These are phyloP conservation scores for Tachina lurida DNA, from an alignment of 2,888 invertebrate genomes.

Conservation along the genomic window DNA sequence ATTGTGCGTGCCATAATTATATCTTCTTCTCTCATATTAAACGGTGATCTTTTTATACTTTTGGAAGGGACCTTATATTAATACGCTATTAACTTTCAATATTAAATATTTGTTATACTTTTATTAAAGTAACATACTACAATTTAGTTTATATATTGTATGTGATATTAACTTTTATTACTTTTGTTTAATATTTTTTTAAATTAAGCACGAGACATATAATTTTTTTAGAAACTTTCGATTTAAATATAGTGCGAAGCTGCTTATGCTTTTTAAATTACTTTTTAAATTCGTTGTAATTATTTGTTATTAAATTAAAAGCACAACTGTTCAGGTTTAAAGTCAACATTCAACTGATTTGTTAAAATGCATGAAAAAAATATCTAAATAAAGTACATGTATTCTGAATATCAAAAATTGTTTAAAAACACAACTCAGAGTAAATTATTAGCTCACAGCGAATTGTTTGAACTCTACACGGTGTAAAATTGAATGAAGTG, in stretches of 20 bases:
- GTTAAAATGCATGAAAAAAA: constrained; percentile 68
- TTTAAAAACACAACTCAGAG: constrained; percentile 26
- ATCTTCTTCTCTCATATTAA: constrained; percentile 88
- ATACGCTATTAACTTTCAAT: not conserved
- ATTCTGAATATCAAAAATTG: constrained; percentile 63
- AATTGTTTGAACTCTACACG: not conserved
- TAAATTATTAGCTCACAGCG: constrained; percentile 6
- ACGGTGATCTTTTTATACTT: not conserved
- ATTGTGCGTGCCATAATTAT: constrained; percentile 89
- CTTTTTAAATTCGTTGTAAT: constrained; percentile 31
- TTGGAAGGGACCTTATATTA: not conserved
- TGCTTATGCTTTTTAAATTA: constrained; percentile 18
- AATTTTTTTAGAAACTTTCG: not conserved
- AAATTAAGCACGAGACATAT: not conserved
- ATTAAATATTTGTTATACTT: not conserved
- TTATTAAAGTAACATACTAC: not conserved
- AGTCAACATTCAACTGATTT: constrained; percentile 75
- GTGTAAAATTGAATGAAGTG: not conserved
- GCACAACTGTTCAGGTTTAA: constrained; percentile 72
- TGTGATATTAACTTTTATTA: not conserved
- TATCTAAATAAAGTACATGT: constrained; percentile 62
- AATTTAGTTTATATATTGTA: not conserved
- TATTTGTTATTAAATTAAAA: constrained; percentile 27
- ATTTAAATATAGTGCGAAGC: not conserved
- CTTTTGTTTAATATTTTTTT: constrained; percentile 2